A percentile compares a stretch with the other conserved stretches of the same genome.
Evolutionary conservation across 2,797 vertebrate species (phyloP).

Genomic region (Morelia viridis): DNA sequence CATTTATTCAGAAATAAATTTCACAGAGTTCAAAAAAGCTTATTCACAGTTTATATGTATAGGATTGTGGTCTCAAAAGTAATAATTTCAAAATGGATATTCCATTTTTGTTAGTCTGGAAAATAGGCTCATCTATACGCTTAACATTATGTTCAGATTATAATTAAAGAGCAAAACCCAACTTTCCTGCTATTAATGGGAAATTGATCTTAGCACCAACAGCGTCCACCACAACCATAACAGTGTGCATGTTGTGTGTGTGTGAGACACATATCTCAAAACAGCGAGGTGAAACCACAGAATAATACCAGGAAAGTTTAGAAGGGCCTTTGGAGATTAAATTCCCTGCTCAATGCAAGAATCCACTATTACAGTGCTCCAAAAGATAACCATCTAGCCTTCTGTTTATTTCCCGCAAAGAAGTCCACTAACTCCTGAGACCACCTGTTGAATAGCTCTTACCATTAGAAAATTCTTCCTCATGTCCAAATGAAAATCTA

Average conservation of each 20-base stretch:
- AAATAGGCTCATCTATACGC: conserved; percentile 44
- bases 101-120: conserved; percentile 63
- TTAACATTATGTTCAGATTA: neutral
- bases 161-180: neutral
- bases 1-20: neutral
- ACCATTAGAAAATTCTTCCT: neutral
- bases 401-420: neutral
- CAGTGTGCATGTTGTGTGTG: neutral
- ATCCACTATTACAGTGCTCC: neutral
- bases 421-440: neutral
- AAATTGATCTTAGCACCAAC: neutral
- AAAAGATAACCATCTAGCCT: neutral
- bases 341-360: neutral
- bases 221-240: neutral
- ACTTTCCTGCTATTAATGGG: neutral
- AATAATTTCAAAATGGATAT: neutral
- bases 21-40: neutral
- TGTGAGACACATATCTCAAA: neutral
- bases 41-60: neutral
- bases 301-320: neutral
- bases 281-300: neutral
- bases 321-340: neutral
- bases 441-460: neutral
- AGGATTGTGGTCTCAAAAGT: neutral
- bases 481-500: neutral